Evolutionary conservation across 2,113 vertebrate genomes (phyloP).

Genomic region (Panthera uncia): DNA sequence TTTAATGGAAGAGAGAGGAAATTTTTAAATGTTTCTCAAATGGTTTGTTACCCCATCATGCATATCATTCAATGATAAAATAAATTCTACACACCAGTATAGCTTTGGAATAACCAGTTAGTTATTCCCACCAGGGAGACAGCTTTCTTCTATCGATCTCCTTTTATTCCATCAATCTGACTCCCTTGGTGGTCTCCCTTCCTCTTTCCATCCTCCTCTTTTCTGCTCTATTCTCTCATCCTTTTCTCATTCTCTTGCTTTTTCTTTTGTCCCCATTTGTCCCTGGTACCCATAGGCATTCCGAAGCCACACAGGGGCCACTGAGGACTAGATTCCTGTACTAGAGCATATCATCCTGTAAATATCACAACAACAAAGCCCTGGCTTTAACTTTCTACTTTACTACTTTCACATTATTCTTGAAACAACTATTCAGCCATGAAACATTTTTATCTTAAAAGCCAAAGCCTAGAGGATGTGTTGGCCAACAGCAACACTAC

Average conservation of each 20-base stretch:
- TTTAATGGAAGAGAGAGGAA: background rate
- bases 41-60: background rate
- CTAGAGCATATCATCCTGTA: background rate
- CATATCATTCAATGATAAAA: background rate
- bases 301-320: background rate
- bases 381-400: background rate
- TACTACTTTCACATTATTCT: background rate
- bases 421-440: background rate
- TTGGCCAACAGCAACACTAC: background rate
- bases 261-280: background rate
- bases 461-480: background rate
- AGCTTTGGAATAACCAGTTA: background rate
- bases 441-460: conserved; percentile 30
- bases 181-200: background rate
- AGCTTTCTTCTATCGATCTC: background rate
- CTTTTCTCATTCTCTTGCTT: background rate
- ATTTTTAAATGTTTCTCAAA: background rate
- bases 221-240: background rate
- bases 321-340: background rate
- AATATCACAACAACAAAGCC: background rate
- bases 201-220: background rate
- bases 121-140: background rate
- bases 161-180: background rate
- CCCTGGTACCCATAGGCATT: background rate
- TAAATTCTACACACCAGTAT: background rate